Conservation (phyloP, 2,797 vertebrate species). For the Semaprochilodus insignis region DNA sequence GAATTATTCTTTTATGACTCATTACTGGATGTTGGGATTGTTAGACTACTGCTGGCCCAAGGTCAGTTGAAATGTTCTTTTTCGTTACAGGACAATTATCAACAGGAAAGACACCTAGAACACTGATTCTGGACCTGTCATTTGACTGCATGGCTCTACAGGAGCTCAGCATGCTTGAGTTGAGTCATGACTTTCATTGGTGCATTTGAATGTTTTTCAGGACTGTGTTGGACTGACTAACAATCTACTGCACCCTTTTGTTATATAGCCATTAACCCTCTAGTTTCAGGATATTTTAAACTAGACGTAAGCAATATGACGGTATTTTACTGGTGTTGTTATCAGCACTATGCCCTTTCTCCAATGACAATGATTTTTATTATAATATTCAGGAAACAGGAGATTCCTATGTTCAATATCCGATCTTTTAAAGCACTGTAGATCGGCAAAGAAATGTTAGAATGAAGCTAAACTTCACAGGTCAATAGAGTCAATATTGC, state of each 20-base stretch:
- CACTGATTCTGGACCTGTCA: neutral
- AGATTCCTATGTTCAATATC: too few species aligned
- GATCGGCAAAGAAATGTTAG: too few species aligned
- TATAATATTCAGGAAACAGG: too few species aligned
- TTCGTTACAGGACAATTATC: neutral
- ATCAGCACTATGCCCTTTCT: too few species aligned
- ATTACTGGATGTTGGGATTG: neutral
- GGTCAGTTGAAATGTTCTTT: neutral
- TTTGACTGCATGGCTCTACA: neutral
- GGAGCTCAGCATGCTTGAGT: neutral
- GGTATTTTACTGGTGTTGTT: too few species aligned
- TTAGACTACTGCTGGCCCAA: neutral
- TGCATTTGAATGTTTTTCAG: slow-evolving; percentile 32
- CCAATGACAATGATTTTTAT: too few species aligned
- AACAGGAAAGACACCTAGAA: neutral
- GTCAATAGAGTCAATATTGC: too few species aligned
- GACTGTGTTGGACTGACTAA: slow-evolving; percentile 30
- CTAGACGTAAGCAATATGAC: too few species aligned
- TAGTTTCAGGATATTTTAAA: neutral
- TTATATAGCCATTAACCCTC: neutral
- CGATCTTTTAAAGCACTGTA: too few species aligned
- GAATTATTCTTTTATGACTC: neutral
- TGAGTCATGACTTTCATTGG: slow-evolving; percentile 29
- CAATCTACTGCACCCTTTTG: neutral
- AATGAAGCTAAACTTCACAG: too few species aligned